Conservation (phyloP, 2,797 vertebrate genomes). For the Darevskia nairensis region DNA sequence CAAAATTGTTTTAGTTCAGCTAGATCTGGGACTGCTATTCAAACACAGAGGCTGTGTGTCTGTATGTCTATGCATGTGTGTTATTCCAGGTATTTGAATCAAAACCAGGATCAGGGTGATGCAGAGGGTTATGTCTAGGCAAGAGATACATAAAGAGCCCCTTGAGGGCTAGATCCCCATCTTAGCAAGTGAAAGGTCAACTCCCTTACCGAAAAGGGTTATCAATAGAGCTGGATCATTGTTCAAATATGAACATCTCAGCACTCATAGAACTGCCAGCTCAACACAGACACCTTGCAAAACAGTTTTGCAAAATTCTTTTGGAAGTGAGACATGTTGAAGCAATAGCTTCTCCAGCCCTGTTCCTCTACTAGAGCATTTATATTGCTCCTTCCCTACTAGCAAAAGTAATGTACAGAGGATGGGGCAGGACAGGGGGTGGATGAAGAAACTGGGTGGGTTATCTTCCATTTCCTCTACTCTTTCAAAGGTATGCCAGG, state of each 20-base stretch:
- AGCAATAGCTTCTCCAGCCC: background rate
- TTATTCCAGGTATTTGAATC: background rate
- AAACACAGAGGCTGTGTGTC: background rate
- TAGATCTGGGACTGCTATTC: background rate
- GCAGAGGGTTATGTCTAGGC: background rate
- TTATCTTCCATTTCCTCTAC: background rate
- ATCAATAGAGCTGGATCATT: background rate
- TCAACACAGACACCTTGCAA: background rate
- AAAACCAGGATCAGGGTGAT: background rate
- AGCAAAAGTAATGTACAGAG: background rate
- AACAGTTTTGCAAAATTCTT: background rate
- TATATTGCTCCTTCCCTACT: background rate
- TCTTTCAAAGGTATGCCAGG: background rate
- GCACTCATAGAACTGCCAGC: background rate
- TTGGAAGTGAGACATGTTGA: background rate
- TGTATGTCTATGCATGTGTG: too few relatives aligned
- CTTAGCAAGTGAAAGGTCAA: background rate
- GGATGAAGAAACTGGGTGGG: background rate
- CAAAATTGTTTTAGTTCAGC: conserved; percentile 15
- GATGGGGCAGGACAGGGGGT: too few relatives aligned
- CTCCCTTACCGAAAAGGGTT: background rate
- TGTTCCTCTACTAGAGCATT: background rate
- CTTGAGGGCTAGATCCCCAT: background rate
- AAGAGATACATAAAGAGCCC: background rate
- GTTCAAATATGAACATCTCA: background rate